Percentiles rank a stretch among this genome's conserved stretches.
Evolutionary conservation across 2,797 vertebrate genomes (phyloP).

Genomic region (Harpagifer antarcticus): DNA sequence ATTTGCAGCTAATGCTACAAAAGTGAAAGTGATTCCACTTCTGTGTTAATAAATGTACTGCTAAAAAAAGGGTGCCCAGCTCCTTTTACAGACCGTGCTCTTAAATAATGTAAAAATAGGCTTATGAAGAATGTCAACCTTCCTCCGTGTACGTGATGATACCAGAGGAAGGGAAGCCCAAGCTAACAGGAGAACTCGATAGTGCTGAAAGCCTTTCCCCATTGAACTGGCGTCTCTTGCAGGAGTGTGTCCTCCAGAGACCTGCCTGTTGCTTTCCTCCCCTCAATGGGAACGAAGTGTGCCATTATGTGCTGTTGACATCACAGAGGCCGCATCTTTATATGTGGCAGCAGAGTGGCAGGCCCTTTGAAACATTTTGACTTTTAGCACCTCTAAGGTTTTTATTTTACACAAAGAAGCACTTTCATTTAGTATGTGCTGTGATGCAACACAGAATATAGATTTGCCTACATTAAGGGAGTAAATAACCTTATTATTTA

Average conservation of each 20-base stretch:
- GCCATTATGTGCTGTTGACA: slow-evolving; percentile 55
- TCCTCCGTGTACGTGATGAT: slow-evolving; percentile 9
- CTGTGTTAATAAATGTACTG: slow-evolving; percentile 14
- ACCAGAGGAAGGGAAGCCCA: slow-evolving; percentile 14
- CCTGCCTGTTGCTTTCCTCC: slow-evolving; percentile 49
- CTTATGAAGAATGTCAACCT: slow-evolving; percentile 2
- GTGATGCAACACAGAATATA: neutral
- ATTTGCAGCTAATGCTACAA: neutral
- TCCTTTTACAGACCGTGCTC: slow-evolving; percentile 16
- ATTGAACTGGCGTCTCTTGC: slow-evolving; percentile 30
- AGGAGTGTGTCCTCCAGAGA: slow-evolving; percentile 48
- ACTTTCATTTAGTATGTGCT: neutral
- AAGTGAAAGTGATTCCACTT: neutral
- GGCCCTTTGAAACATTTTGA: slow-evolving; percentile 54
- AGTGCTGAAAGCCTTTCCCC: slow-evolving; percentile 33
- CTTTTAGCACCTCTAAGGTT: slow-evolving; percentile 45
- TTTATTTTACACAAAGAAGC: slow-evolving; percentile 18
- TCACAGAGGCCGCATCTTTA: slow-evolving; percentile 47
- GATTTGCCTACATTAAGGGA: neutral
- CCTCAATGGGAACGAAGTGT: slow-evolving; percentile 40
- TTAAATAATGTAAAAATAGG: slow-evolving; percentile 29
- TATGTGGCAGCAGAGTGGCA: slow-evolving; percentile 46
- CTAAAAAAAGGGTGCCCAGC: slow-evolving; percentile 12
- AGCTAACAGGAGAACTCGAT: slow-evolving; percentile 15
- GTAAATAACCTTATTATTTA: slow-evolving; percentile 21